Percentiles rank a stretch among this genome's conserved stretches.
Evolutionary conservation across 2,888 invertebrate species (phyloP).

Genomic region (Strigamia transsilvanica): DNA sequence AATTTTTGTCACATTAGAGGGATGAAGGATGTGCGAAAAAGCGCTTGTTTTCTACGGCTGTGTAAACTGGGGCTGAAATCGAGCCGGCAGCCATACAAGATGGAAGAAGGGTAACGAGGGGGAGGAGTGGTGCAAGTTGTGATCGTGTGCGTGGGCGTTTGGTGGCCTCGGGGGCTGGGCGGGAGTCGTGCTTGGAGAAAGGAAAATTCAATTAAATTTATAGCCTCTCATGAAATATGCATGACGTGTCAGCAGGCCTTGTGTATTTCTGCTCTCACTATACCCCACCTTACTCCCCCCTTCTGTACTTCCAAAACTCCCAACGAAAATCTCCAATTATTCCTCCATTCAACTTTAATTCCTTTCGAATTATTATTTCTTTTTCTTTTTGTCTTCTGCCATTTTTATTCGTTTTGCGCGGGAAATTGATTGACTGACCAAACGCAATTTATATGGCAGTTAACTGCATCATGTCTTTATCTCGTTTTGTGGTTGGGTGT

Average conservation of each 20-base stretch:
- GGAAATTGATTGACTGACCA: slow-evolving; percentile 33
- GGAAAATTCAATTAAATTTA: slow-evolving; percentile 51
- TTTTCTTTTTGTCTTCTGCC: background rate
- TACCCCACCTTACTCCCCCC: background rate
- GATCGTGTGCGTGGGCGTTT: slow-evolving; percentile 49
- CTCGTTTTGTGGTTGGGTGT: slow-evolving; percentile 46
- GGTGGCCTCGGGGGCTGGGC: slow-evolving; percentile 48
- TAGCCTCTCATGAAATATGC: slow-evolving; percentile 50
- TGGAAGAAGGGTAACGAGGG: slow-evolving; percentile 14
- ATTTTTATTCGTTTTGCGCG: background rate
- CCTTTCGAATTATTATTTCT: background rate
- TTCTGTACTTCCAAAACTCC: background rate
- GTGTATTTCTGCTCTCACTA: slow-evolving; percentile 43
- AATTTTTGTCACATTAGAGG: background rate
- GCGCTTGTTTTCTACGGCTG: slow-evolving; percentile 19
- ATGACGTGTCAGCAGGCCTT: slow-evolving; percentile 48
- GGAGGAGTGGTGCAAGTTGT: slow-evolving; percentile 35
- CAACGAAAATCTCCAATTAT: background rate
- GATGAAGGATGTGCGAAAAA: slow-evolving; percentile 10
- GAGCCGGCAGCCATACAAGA: slow-evolving; percentile 33
- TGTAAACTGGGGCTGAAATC: slow-evolving; percentile 23
- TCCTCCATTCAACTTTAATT: background rate
- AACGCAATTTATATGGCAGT: slow-evolving; percentile 34
- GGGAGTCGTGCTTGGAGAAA: slow-evolving; percentile 48
- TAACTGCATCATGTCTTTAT: slow-evolving; percentile 43